Percentiles rank a stretch among this genome's conserved stretches.
Evolutionary conservation across 2,797 vertebrate species (phyloP).

Genomic region (Scarus forsteni): DNA sequence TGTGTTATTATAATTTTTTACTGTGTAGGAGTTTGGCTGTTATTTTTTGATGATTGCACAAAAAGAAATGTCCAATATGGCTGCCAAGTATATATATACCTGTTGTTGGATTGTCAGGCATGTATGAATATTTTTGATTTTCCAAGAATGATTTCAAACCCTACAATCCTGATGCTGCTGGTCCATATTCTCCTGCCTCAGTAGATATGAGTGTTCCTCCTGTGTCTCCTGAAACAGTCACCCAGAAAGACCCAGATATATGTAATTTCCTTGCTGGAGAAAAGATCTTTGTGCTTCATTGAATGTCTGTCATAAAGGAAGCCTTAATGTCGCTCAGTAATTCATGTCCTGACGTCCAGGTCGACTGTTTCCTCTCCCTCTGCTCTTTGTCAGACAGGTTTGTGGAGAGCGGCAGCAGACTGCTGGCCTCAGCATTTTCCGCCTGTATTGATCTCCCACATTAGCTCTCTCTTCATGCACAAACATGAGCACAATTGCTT

Average conservation of each 20-base stretch:
- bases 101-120: no score
- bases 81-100: no score
- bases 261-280: not conserved
- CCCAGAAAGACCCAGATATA: not conserved
- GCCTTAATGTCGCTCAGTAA: conserved; percentile 41
- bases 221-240: no score
- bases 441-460: conserved; percentile 85
- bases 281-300: not conserved
- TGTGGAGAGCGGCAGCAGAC: conserved; percentile 81
- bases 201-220: no score
- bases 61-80: no score
- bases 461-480: conserved; percentile 83
- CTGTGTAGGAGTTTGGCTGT: no score
- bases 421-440: conserved; percentile 86
- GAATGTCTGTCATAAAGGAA: conserved; percentile 3
- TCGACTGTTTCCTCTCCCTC: conserved; percentile 61
- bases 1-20: no score
- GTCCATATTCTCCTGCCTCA: no score
- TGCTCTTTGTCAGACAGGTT: conserved; percentile 81
- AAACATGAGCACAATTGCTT: conserved; percentile 83
- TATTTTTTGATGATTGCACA: no score
- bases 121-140: no score
- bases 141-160: no score
- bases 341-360: conserved; percentile 61
- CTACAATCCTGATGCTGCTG: no score